phyloP scores from a whole-genome alignment of 2,113 vertebrate genomes.

The Chaetodon trifascialis region DNA sequence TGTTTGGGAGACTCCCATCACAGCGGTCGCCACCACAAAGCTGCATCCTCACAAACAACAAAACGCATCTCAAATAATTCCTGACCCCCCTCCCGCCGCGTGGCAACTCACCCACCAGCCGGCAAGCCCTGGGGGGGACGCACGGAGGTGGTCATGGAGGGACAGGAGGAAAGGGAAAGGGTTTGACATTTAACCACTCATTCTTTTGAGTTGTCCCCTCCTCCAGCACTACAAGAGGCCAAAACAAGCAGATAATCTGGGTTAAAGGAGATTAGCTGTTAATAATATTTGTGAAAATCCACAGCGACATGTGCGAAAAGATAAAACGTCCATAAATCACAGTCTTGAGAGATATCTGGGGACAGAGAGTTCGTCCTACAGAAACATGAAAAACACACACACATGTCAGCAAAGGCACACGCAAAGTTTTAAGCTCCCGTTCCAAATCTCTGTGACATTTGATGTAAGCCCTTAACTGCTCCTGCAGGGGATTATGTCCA shows the following conservation, averaged over 20 bases:
- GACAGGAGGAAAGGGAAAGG: slow-evolving; percentile 28
- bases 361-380: slow-evolving; percentile 27
- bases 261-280: slow-evolving; percentile 73
- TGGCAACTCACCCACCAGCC: not conserved
- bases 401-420: slow-evolving; percentile 19
- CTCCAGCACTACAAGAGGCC: slow-evolving; percentile 42
- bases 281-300: slow-evolving; percentile 65
- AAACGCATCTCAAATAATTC: slow-evolving; percentile 24
- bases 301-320: slow-evolving; percentile 52
- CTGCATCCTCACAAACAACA: slow-evolving; percentile 6
- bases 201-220: slow-evolving; percentile 4
- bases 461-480: slow-evolving; percentile 66
- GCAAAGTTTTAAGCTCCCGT: slow-evolving; percentile 42
- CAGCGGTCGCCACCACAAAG: not conserved
- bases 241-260: slow-evolving; percentile 73
- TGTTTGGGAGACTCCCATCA: slow-evolving; percentile 14
- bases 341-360: slow-evolving; percentile 39
- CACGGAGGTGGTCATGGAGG: slow-evolving; percentile 48
- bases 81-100: slow-evolving; percentile 1
- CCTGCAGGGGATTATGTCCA: slow-evolving; percentile 61
- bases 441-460: slow-evolving; percentile 76
- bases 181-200: slow-evolving; percentile 72
- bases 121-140: not conserved
- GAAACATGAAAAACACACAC: slow-evolving; percentile 30
- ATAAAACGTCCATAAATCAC: slow-evolving; percentile 52